Evolutionary conservation across 1,140 invertebrate genomes (phyloP).

Genomic region (Drosophila ambigua): DNA sequence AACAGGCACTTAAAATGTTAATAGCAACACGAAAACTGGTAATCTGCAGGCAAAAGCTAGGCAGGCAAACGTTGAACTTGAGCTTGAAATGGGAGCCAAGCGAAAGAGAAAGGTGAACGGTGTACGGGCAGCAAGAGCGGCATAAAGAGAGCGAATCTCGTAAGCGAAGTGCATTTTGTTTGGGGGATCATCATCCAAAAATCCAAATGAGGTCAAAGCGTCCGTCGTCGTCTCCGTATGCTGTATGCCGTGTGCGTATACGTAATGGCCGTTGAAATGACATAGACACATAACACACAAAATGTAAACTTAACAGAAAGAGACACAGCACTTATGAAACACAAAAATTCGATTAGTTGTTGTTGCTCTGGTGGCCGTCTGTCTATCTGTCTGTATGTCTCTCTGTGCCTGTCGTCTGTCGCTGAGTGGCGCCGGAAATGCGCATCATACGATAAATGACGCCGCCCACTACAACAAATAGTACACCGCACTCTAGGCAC

Average conservation of each 20-base stretch:
- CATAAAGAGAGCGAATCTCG: not conserved
- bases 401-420: conserved; percentile 21
- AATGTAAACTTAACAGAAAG: conserved; percentile 8
- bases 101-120: conserved; percentile 7
- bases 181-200: conserved; percentile 26
- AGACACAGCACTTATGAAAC: conserved; percentile 62
- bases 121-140: not conserved
- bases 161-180: too few relatives aligned
- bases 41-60: conserved; percentile 55
- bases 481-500: not conserved
- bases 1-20: conserved; percentile 66
- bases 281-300: conserved; percentile 25
- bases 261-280: conserved; percentile 72
- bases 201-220: conserved; percentile 72
- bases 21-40: conserved; percentile 71
- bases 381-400: conserved; percentile 3
- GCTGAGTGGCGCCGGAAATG: conserved; percentile 74
- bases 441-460: conserved; percentile 68
- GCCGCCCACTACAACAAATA: conserved; percentile 30
- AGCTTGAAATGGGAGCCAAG: conserved; percentile 72
- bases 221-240: not conserved
- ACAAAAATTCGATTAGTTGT: conserved; percentile 34
- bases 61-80: conserved; percentile 68
- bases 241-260: conserved; percentile 35
- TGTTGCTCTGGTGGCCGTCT: conserved; percentile 13